Conservation (phyloP, 2,113 vertebrate genomes). For the Corydoras maculifer region DNA sequence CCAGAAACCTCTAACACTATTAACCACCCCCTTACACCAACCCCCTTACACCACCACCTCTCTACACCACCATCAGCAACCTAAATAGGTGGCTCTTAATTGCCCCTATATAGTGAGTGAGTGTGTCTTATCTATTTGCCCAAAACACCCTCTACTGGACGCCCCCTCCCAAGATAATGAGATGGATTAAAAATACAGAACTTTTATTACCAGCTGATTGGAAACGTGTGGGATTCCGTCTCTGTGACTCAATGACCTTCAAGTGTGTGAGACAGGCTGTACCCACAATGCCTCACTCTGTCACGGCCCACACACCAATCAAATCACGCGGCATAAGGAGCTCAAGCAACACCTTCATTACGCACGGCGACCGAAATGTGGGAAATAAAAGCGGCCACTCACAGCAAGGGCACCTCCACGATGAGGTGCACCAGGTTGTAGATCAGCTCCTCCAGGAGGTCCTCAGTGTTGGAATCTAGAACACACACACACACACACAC, state of each 20-base stretch:
- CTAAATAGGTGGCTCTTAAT: no score
- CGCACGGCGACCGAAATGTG: not conserved
- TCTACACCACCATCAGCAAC: no score
- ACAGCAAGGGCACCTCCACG: constrained; percentile 91
- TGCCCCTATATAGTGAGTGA: no score
- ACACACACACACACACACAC: not conserved
- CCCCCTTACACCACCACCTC: no score
- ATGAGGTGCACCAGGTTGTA: constrained; percentile 91
- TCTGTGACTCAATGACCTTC: constrained; percentile 33
- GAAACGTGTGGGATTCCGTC: not conserved
- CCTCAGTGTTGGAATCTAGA: constrained; percentile 71
- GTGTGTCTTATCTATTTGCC: no score
- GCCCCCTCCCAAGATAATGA: not conserved
- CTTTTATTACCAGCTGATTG: not conserved
- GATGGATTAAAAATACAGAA: not conserved
- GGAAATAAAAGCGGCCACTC: constrained; percentile 58
- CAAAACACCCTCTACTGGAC: no score
- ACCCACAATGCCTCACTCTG: not conserved
- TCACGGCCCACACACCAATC: not conserved
- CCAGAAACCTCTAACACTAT: no score
- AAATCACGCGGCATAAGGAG: not conserved
- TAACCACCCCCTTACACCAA: no score
- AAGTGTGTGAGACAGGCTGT: constrained; percentile 12
- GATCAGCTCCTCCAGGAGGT: constrained; percentile 88
- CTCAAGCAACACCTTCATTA: not conserved